Conservation (phyloP, 2,888 invertebrate species). For the Hyposoter didymator region DNA sequence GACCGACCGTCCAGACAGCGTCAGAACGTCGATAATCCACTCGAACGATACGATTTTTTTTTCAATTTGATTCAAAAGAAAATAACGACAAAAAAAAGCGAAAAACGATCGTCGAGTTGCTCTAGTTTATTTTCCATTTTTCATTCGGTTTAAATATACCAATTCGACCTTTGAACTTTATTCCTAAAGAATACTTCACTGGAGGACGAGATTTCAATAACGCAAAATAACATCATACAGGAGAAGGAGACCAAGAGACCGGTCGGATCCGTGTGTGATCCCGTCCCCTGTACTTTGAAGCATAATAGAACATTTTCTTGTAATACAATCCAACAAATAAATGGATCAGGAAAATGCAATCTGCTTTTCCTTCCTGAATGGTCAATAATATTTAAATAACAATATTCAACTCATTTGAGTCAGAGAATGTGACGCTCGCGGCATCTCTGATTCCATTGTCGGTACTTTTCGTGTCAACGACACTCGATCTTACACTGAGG, state of each 20-base stretch:
- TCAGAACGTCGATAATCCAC: conserved; percentile 18
- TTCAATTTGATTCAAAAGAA: too few relatives aligned
- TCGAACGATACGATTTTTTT: background rate
- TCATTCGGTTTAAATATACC: background rate
- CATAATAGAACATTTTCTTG: too few relatives aligned
- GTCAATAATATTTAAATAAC: background rate
- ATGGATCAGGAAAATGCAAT: background rate
- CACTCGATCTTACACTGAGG: background rate
- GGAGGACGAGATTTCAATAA: background rate
- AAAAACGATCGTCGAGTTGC: background rate
- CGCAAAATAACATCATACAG: conserved; percentile 37
- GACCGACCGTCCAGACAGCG: background rate
- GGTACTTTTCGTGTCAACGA: background rate
- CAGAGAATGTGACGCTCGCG: background rate
- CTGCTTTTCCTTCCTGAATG: background rate
- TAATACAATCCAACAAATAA: background rate
- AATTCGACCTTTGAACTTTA: conserved; percentile 45
- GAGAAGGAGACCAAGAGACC: background rate
- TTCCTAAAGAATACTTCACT: conserved; percentile 22
- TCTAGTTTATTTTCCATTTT: conserved; percentile 9
- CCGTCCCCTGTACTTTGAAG: too few relatives aligned
- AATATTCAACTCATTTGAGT: background rate
- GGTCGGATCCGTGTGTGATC: too few relatives aligned
- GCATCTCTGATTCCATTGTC: conserved; percentile 25
- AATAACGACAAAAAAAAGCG: background rate